Percentiles rank a stretch among this genome's conserved stretches.
Conservation (phyloP, 2,888 invertebrate genomes). For the Atethmia centrago region DNA sequence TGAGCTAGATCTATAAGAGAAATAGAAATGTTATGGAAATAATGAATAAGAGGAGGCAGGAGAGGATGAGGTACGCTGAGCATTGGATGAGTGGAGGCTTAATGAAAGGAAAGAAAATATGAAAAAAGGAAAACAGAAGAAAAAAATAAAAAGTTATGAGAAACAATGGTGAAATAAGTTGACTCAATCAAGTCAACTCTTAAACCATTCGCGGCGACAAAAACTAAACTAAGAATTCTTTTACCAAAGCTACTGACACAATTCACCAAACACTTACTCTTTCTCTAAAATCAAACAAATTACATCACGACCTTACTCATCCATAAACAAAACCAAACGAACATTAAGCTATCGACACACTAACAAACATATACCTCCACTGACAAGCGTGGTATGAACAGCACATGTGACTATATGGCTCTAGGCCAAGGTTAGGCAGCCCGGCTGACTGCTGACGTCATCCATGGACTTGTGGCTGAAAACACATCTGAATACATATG, state of each 20-base stretch:
- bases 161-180: too few relatives aligned
- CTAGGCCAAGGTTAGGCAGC: constrained; percentile 63
- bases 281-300: too few relatives aligned
- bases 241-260: neutral
- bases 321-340: constrained; percentile 19
- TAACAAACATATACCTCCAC: neutral
- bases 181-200: too few relatives aligned
- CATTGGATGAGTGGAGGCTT: too few relatives aligned
- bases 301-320: neutral
- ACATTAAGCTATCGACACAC: constrained; percentile 11
- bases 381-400: constrained; percentile 26
- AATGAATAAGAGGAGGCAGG: too few relatives aligned
- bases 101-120: too few relatives aligned
- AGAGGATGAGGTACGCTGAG: too few relatives aligned
- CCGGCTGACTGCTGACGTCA: constrained; percentile 47
- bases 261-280: neutral
- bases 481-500: constrained; percentile 44
- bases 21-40: neutral
- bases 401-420: constrained; percentile 53
- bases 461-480: constrained; percentile 12
- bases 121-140: too few relatives aligned
- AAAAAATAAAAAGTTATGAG: too few relatives aligned
- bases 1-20: constrained; percentile 7
- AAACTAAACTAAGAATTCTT: too few relatives aligned
- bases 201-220: too few relatives aligned